Evolutionary conservation across 2,797 vertebrate species (phyloP).

Genomic region (Pipistrellus kuhlii): DNA sequence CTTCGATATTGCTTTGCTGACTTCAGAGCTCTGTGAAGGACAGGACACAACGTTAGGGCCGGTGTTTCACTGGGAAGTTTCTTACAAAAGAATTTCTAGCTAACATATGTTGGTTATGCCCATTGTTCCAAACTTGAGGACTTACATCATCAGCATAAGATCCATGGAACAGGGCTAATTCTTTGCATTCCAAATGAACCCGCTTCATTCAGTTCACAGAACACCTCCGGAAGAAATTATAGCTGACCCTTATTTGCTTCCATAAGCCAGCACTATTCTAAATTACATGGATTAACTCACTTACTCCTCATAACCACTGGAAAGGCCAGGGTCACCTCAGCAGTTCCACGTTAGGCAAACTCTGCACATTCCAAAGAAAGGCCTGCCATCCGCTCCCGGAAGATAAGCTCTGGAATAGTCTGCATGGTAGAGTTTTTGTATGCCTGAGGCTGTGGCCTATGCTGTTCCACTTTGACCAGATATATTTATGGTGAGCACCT

Average conservation of each 20-base stretch:
- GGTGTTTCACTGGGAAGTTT: constrained; percentile 39
- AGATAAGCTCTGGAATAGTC: background rate
- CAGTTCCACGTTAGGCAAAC: background rate
- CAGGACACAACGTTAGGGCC: constrained; percentile 66
- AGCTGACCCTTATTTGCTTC: background rate
- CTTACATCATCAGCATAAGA: background rate
- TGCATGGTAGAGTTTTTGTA: background rate
- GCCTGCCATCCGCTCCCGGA: background rate
- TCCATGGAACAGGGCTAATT: constrained; percentile 59
- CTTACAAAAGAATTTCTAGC: background rate
- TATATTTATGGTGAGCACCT: background rate
- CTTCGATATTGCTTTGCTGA: constrained; percentile 78
- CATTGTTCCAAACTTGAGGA: background rate
- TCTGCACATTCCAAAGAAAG: background rate
- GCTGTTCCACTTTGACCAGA: background rate
- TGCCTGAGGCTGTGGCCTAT: too few species aligned
- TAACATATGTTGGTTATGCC: background rate
- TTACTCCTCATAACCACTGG: background rate
- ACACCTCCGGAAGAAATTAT: background rate
- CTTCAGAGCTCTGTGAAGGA: constrained; percentile 82
- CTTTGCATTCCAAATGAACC: constrained; percentile 51
- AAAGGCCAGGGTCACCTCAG: background rate
- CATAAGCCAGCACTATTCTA: background rate
- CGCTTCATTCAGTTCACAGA: constrained; percentile 4
- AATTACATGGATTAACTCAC: background rate